Conservation (phyloP, 1,140 invertebrate species). For the Callitettix versicolor region DNA sequence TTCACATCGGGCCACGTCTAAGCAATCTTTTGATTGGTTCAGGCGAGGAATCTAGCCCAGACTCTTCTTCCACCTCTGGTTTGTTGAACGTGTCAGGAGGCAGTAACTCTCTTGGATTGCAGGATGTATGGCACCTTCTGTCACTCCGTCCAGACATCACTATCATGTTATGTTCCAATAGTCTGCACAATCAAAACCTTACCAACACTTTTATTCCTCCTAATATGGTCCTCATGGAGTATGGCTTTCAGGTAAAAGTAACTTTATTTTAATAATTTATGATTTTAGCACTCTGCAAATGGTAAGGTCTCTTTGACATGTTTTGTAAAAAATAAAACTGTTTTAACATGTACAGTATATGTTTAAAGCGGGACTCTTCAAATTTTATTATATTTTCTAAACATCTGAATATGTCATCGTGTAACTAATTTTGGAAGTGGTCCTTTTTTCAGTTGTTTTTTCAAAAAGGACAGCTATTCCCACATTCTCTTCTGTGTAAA, state of each 20-base stretch:
- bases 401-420: too few relatives aligned
- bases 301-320: too few relatives aligned
- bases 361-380: too few relatives aligned
- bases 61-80: not conserved
- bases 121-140: slow-evolving; percentile 42
- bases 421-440: too few relatives aligned
- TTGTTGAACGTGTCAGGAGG: slow-evolving; percentile 3
- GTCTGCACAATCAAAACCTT: slow-evolving; percentile 35
- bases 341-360: too few relatives aligned
- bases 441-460: too few relatives aligned
- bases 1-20: slow-evolving; percentile 49
- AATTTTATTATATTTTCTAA: too few relatives aligned
- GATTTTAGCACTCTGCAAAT: too few relatives aligned
- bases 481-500: too few relatives aligned
- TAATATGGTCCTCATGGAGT: slow-evolving; percentile 50
- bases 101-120: slow-evolving; percentile 29
- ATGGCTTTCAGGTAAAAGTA: slow-evolving; percentile 53
- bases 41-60: slow-evolving; percentile 28
- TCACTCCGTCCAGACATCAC: slow-evolving; percentile 42
- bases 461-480: too few relatives aligned
- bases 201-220: slow-evolving; percentile 37
- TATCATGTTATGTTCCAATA: slow-evolving; percentile 46
- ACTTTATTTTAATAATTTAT: too few relatives aligned
- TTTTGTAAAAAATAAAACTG: too few relatives aligned
- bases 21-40: slow-evolving; percentile 42